phyloP scores from a whole-genome alignment of 2,888 invertebrate species.

The Willowsia nigromaculata region DNA sequence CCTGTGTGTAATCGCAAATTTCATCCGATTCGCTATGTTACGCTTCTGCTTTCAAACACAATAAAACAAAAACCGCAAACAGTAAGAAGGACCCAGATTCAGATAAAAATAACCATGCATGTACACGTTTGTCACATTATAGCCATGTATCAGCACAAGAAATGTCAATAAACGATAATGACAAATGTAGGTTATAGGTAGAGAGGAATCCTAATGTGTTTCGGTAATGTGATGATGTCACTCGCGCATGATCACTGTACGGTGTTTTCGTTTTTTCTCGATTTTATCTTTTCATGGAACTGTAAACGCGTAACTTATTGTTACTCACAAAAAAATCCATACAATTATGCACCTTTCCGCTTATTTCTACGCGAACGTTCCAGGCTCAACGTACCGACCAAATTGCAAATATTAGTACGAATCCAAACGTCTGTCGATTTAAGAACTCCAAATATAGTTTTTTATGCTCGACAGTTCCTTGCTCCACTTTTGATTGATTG shows the following conservation, averaged over 20 bases:
- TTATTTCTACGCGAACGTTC: background rate
- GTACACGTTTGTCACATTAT: background rate
- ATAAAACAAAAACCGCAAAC: background rate
- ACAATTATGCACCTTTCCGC: background rate
- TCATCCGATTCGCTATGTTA: background rate
- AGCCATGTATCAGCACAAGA: background rate
- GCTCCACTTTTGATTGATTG: conserved; percentile 10
- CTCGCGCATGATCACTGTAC: background rate
- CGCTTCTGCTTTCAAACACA: background rate
- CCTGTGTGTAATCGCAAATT: background rate
- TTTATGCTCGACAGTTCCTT: background rate
- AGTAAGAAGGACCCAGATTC: background rate
- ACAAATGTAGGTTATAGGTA: conserved; percentile 42
- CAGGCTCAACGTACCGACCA: background rate
- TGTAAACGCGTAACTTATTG: background rate
- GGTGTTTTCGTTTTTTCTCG: background rate
- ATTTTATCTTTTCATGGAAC: background rate
- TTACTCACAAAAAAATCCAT: background rate
- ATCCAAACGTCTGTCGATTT: background rate
- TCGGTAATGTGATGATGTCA: conserved; percentile 7
- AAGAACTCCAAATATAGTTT: background rate
- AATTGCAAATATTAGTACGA: background rate
- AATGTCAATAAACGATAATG: conserved; percentile 54
- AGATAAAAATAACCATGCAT: background rate
- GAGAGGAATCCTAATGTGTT: background rate